A percentile compares a stretch with the other conserved stretches of the same genome.
These are phyloP conservation scores for Melanocharis versteri DNA, from an alignment of 2,113 vertebrate genomes.

Conservation along the genomic window DNA sequence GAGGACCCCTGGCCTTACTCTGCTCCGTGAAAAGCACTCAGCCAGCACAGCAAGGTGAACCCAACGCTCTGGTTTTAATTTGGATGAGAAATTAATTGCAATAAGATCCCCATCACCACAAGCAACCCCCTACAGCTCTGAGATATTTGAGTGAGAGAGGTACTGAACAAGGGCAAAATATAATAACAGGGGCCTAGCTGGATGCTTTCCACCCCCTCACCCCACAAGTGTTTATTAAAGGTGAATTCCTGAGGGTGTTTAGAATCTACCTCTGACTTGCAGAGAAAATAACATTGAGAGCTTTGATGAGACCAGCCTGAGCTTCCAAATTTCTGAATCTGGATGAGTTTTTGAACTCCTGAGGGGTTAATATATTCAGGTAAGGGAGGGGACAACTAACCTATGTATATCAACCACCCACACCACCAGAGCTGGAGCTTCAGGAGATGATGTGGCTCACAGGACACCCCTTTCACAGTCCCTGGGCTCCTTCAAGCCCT, in stretches of 20 bases:
- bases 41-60: conserved; percentile 45
- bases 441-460: background rate
- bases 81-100: conserved; percentile 33
- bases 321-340: conserved; percentile 1
- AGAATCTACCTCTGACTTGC: background rate
- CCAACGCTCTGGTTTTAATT: conserved; percentile 42
- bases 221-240: conserved; percentile 10
- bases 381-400: background rate
- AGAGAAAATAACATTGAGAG: background rate
- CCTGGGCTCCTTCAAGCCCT: background rate
- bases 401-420: too few species aligned
- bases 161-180: background rate
- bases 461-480: background rate
- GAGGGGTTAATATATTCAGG: background rate
- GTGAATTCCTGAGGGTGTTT: conserved; percentile 9
- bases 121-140: background rate
- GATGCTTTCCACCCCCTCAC: background rate
- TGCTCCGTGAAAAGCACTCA: conserved; percentile 11
- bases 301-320: background rate
- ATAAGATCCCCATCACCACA: background rate
- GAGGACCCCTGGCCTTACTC: background rate
- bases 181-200: background rate
- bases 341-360: background rate
- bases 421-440: background rate
- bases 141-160: background rate